Percentiles rank a stretch among this genome's conserved stretches.
Evolutionary conservation across 2,888 invertebrate genomes (phyloP).

Genomic region (Hanleya hanleyi): DNA sequence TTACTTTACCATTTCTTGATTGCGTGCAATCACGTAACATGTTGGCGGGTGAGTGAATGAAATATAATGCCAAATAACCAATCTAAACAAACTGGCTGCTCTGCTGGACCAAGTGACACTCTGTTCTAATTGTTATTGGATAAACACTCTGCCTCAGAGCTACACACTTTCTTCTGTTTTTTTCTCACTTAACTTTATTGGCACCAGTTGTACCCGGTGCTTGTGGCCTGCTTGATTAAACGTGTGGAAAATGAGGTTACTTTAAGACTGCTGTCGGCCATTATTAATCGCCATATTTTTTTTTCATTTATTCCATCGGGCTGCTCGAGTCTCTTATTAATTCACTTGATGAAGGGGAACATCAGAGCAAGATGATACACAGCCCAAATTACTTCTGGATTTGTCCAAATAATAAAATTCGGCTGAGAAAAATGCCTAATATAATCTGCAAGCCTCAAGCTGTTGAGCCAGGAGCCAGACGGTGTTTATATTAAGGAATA

Average conservation of each 20-base stretch:
- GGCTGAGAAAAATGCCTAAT: neutral
- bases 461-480: neutral
- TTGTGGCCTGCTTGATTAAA: neutral
- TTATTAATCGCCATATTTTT: conserved; percentile 8
- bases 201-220: neutral
- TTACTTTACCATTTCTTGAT: too few species aligned
- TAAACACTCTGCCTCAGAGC: neutral
- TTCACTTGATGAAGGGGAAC: too few species aligned
- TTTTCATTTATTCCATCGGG: neutral
- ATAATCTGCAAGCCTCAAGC: neutral
- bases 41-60: too few species aligned
- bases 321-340: neutral
- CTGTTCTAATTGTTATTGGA: neutral
- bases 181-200: conserved; percentile 11
- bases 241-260: conserved; percentile 7
- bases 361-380: too few species aligned
- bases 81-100: too few species aligned
- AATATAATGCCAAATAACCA: too few species aligned
- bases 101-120: neutral
- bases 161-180: neutral
- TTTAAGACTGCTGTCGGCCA: conserved; percentile 4
- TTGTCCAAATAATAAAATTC: neutral
- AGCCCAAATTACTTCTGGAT: conserved; percentile 4
- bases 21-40: too few species aligned
- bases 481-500: neutral